These are phyloP conservation scores for Pseudotriccus pelzelni DNA, from an alignment of 2,797 vertebrate genomes.

Conservation along the genomic window DNA sequence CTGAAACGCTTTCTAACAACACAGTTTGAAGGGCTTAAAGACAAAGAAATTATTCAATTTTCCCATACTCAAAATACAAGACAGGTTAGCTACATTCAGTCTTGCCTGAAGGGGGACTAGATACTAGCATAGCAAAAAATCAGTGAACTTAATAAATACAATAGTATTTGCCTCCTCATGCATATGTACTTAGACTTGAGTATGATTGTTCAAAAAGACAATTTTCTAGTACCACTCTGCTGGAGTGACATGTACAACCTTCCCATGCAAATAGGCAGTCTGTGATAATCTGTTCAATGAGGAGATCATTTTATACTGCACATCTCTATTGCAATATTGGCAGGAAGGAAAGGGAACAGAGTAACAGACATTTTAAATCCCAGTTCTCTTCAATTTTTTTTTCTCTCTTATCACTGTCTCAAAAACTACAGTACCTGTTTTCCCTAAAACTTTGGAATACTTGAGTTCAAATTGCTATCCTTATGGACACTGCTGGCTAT, in stretches of 20 bases:
- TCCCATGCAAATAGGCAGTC: not conserved
- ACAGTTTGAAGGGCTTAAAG: not conserved
- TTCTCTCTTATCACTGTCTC: not conserved
- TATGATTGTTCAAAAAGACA: not conserved
- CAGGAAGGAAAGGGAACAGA: not conserved
- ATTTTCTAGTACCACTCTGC: not conserved
- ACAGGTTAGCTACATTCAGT: not conserved
- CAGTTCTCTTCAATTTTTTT: not conserved
- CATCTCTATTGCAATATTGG: not conserved
- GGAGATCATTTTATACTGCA: not conserved
- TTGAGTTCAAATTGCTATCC: not conserved
- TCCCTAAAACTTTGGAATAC: slow-evolving; percentile 12
- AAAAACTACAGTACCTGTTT: not conserved
- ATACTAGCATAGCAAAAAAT: not conserved
- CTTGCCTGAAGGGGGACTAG: not conserved
- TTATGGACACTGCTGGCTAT: not conserved
- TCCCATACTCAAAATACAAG: not conserved
- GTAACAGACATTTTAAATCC: not conserved
- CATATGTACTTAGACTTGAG: not conserved
- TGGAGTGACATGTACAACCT: not conserved
- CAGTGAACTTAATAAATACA: not conserved
- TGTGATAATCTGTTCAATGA: not conserved
- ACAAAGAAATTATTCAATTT: not conserved
- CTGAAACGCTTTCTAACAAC: not conserved
- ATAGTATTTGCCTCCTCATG: not conserved